Base-by-base conservation (phyloP, 2,888 invertebrate genomes). In the Tortrix viridana region DNA sequence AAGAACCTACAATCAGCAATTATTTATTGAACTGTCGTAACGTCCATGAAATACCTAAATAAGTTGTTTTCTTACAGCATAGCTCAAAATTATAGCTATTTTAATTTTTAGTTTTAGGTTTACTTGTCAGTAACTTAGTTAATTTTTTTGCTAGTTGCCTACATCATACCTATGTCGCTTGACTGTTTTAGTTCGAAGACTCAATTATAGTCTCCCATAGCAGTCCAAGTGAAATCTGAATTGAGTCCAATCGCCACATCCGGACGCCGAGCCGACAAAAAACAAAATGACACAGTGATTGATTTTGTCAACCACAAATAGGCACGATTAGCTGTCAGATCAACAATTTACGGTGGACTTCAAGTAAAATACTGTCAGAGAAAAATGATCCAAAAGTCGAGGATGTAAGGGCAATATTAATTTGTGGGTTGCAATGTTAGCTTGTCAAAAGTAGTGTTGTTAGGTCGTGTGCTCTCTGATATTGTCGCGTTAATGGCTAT, bases 251-350 rank as follows among this genome's bases (percentile, higher is more conserved):
- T 76, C 75, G 83, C 80, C 81, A 81, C 80, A 88, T 88, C 88
- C 88, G 88, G 84, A 79, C 73, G 49, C 54, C 61, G 69, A 55
- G 67, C 66, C 59, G 57, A 71, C 66, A 70, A 74, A 74, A 76
- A 75, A 70, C 71, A 55, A 68, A 70, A 73, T 73, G 76, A 76
- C 71, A 74, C 73, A 73, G 70, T 74, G 77, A 84, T 84, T 80
- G 84, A 85, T 84, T 82, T 78, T 74, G 74, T 69, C 72, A 76
- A 84, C 85, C 85, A 73, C 85, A 83, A 81, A 79, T 75, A 74
- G 74, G 68, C 71, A 74, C 71, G 69, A 79, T 77, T 74, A 74
- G 74, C 71, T 73, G 73, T 71, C 73, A 70, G 67, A 74, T 76
- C 72, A 69, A 73, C 76, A 74, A 74, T 71, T 74, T 56, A 62